A percentile compares a stretch with the other conserved stretches of the same genome.
phyloP scores from a whole-genome alignment of 2,113 vertebrate genomes.

The Megaleporinus macrocephalus region DNA sequence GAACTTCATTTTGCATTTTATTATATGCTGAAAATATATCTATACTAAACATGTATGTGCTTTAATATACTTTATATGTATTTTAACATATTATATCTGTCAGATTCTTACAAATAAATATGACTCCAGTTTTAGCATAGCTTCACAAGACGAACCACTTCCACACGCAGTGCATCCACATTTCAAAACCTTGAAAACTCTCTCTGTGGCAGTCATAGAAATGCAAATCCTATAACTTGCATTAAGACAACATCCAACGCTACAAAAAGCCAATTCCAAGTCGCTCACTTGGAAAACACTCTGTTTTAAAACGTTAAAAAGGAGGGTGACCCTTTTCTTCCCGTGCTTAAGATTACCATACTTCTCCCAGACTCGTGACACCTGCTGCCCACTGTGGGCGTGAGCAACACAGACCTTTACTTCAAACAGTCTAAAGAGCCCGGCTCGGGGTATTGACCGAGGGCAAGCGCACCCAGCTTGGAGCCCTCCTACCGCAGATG shows the following conservation, averaged over 20 bases:
- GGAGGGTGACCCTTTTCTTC: slow-evolving; percentile 54
- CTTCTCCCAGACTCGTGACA: slow-evolving; percentile 56
- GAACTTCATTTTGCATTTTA: too few species aligned
- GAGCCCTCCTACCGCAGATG: slow-evolving; percentile 85
- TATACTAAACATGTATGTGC: too few species aligned
- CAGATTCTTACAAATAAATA: not conserved
- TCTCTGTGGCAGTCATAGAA: slow-evolving; percentile 32
- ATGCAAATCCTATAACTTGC: slow-evolving; percentile 52
- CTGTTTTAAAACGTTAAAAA: slow-evolving; percentile 47
- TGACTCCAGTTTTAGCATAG: slow-evolving; percentile 5
- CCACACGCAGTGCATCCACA: slow-evolving; percentile 28
- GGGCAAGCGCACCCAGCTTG: slow-evolving; percentile 67
- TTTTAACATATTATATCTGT: not conserved
- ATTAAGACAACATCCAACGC: slow-evolving; percentile 53
- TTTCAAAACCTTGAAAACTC: slow-evolving; percentile 42
- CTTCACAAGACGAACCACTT: slow-evolving; percentile 6
- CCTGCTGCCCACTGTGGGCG: slow-evolving; percentile 60
- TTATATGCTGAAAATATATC: too few species aligned
- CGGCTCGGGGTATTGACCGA: slow-evolving; percentile 52
- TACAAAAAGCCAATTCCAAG: slow-evolving; percentile 57
- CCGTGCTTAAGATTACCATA: slow-evolving; percentile 52
- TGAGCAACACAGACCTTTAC: slow-evolving; percentile 57
- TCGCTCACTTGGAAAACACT: slow-evolving; percentile 61
- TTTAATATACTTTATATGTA: too few species aligned
- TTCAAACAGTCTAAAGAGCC: slow-evolving; percentile 60